Evolutionary conservation across 2,888 invertebrate genomes (phyloP).

Genomic region (Pristionchus exspectatus): DNA sequence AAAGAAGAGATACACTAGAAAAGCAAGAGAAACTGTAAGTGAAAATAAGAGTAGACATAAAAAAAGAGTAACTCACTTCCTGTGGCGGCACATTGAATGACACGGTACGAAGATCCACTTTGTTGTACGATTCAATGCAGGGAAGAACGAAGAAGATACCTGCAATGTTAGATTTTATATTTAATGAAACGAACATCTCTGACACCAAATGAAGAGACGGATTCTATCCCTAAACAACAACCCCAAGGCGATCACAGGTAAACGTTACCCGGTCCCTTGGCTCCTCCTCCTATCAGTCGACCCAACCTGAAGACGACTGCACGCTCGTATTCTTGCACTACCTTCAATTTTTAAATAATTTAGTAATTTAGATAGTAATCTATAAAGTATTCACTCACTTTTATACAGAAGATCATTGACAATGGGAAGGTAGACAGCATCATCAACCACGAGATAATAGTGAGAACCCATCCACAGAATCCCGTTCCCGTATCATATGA

Average conservation of each 20-base stretch:
- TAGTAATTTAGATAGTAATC: neutral
- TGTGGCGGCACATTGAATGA: constrained; percentile 98
- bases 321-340: constrained; percentile 83
- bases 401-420: constrained; percentile 73
- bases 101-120: constrained; percentile 93
- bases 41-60: neutral
- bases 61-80: constrained; percentile 85
- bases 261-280: constrained; percentile 81
- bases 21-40: neutral
- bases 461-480: constrained; percentile 73
- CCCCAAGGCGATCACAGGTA: neutral
- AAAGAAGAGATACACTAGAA: too few relatives aligned
- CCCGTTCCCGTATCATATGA: constrained; percentile 76
- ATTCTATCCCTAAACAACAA: too few relatives aligned
- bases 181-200: too few relatives aligned
- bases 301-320: constrained; percentile 91
- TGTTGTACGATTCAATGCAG: constrained; percentile 90
- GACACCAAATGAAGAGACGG: too few relatives aligned
- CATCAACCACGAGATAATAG: constrained; percentile 70
- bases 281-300: constrained; percentile 85
- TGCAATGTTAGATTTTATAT: neutral
- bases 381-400: constrained; percentile 58
- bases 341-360: neutral
- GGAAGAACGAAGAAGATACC: constrained; percentile 83
- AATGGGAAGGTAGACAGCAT: constrained; percentile 71